Percentiles rank a stretch among this genome's conserved stretches.
phyloP scores from a whole-genome alignment of 2,113 vertebrate genomes.

The Chinchilla lanigera region DNA sequence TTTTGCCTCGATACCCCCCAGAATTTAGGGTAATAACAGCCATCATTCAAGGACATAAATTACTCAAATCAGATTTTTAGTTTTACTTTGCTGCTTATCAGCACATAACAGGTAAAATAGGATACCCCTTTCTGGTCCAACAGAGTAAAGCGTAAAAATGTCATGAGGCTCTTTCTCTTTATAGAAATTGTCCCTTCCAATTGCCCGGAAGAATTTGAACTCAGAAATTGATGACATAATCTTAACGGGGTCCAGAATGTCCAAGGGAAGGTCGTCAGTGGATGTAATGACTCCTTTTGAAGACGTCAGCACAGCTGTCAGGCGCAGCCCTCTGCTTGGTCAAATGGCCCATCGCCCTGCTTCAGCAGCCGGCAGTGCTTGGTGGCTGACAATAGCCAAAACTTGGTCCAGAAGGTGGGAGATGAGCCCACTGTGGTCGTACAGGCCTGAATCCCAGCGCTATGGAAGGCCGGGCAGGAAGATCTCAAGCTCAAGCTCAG shows the following conservation, averaged over 20 bases:
- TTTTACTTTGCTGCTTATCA: background rate
- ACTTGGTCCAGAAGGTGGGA: no score
- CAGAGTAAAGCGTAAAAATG: background rate
- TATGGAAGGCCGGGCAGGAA: background rate
- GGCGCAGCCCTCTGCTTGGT: background rate
- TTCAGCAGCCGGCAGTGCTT: background rate
- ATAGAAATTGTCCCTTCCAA: background rate
- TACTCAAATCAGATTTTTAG: background rate
- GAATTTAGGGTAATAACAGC: constrained; percentile 18
- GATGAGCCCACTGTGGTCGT: background rate
- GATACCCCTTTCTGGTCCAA: background rate
- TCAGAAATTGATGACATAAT: background rate
- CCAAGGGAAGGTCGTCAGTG: background rate
- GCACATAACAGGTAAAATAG: background rate
- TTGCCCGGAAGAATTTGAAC: background rate
- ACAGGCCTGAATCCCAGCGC: background rate
- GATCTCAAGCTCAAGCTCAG: background rate
- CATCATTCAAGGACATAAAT: background rate
- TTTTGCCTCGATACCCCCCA: background rate
- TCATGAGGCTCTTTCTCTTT: background rate
- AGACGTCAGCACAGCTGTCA: background rate
- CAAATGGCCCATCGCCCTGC: background rate
- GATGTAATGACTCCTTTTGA: background rate
- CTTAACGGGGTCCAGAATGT: background rate
- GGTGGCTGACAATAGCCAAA: background rate